Percentiles rank a stretch among this genome's conserved stretches.
Evolutionary conservation across 2,888 invertebrate species (phyloP).

Genomic region (Scaptomyza reducta): DNA sequence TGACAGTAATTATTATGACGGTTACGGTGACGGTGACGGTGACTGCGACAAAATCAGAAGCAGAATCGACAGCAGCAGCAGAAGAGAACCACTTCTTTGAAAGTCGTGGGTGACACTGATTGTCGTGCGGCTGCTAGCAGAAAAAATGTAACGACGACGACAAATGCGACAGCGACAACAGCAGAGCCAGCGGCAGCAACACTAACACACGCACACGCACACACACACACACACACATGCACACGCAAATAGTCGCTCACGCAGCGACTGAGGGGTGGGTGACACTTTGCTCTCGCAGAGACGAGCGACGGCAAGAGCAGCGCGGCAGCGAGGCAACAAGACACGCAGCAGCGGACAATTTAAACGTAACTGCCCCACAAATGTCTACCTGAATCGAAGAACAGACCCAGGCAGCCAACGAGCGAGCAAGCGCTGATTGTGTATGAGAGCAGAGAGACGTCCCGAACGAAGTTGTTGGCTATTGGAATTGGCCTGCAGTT

Average conservation of each 20-base stretch:
- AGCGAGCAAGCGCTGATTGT: slow-evolving; percentile 33
- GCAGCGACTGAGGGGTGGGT: slow-evolving; percentile 60
- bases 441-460: slow-evolving; percentile 29
- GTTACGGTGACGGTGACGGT: slow-evolving; percentile 27
- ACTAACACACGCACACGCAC: slow-evolving; percentile 18
- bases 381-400: slow-evolving; percentile 67
- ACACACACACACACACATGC: slow-evolving; percentile 23
- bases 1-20: slow-evolving; percentile 14
- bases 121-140: slow-evolving; percentile 70
- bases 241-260: slow-evolving; percentile 14
- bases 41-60: slow-evolving; percentile 43
- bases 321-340: slow-evolving; percentile 22
- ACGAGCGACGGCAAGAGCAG: slow-evolving; percentile 18
- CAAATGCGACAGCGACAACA: slow-evolving; percentile 43
- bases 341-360: slow-evolving; percentile 83
- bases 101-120: slow-evolving; percentile 83
- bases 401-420: slow-evolving; percentile 34
- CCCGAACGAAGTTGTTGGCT: slow-evolving; percentile 40
- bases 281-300: slow-evolving; percentile 61
- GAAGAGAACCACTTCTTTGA: slow-evolving; percentile 78
- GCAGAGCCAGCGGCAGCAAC: slow-evolving; percentile 17
- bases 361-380: slow-evolving; percentile 83
- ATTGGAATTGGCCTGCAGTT: slow-evolving; percentile 66
- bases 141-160: slow-evolving; percentile 61
- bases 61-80: slow-evolving; percentile 24